A percentile compares a stretch with the other conserved stretches of the same genome.
Conservation (phyloP, 2,888 invertebrate genomes). For the Lasioglossum lativentre region DNA sequence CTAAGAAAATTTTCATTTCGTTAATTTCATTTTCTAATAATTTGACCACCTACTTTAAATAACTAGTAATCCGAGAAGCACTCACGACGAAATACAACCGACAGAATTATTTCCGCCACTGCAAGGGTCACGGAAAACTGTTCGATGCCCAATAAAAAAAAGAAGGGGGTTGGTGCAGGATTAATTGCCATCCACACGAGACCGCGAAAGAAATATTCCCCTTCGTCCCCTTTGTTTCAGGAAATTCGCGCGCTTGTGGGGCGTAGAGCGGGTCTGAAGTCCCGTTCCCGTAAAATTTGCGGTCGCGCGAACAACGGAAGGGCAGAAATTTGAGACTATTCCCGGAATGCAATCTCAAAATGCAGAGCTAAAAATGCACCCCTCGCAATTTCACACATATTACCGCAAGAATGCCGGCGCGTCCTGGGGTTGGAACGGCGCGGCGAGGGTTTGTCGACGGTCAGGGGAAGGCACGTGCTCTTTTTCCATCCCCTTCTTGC, state of each 20-base stretch:
- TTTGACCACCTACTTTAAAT: too few species aligned
- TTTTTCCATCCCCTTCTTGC: constrained; percentile 70
- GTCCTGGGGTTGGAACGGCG: constrained; percentile 42
- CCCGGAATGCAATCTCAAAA: constrained; percentile 77
- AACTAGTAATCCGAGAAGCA: too few species aligned
- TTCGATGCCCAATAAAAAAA: background rate
- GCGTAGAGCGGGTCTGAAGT: constrained; percentile 18
- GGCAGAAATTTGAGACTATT: constrained; percentile 74
- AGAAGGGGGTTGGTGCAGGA: too few species aligned
- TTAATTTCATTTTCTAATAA: too few species aligned
- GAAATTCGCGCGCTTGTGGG: constrained; percentile 52
- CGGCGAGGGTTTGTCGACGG: constrained; percentile 51
- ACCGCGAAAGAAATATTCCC: constrained; percentile 9
- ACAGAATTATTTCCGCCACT: background rate
- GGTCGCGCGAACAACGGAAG: constrained; percentile 37
- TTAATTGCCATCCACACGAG: background rate
- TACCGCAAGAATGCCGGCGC: constrained; percentile 73
- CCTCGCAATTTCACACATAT: constrained; percentile 78
- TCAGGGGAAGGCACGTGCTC: constrained; percentile 59
- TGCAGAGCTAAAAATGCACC: constrained; percentile 77
- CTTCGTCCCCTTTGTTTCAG: constrained; percentile 15
- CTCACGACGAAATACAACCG: background rate
- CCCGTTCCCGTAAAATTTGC: constrained; percentile 61
- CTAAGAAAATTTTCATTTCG: background rate
- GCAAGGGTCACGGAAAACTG: background rate